Conservation (phyloP, 2,113 vertebrate species). For the Psephotus haematonotus region DNA sequence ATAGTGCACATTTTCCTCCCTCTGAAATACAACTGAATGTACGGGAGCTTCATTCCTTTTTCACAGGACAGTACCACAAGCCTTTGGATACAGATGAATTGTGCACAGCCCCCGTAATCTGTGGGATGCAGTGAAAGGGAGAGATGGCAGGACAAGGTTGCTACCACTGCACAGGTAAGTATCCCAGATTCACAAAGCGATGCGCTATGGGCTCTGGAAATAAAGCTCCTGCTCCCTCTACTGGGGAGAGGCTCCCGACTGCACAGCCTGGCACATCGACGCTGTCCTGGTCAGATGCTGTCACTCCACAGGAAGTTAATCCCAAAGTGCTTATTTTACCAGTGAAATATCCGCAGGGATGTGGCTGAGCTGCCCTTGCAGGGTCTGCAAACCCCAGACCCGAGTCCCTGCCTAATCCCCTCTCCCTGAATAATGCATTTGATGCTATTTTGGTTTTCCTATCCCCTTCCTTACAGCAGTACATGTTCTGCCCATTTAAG, state of each 20-base stretch:
- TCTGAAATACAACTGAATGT: not conserved
- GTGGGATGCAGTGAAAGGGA: not conserved
- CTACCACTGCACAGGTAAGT: not conserved
- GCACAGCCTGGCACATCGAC: not conserved
- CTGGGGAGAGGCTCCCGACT: not conserved
- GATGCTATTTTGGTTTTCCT: not conserved
- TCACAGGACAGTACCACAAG: not conserved
- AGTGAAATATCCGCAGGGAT: not conserved
- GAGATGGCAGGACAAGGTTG: not conserved
- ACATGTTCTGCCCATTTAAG: not conserved
- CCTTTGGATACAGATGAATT: not conserved
- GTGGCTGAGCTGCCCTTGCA: not conserved
- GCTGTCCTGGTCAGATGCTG: fast-evolving
- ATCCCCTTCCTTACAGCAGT: not conserved
- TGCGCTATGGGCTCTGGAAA: not conserved
- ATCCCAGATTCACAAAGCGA: not conserved
- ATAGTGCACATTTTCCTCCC: fast-evolving
- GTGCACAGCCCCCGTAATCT: not conserved
- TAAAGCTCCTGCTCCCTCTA: slow-evolving; percentile 54
- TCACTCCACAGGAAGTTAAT: not conserved
- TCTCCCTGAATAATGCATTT: not conserved
- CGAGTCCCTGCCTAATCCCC: not conserved
- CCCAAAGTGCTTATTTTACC: not conserved
- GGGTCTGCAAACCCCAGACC: not conserved
- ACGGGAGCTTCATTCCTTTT: not conserved